phyloP scores from a whole-genome alignment of 2,113 vertebrate genomes.

The Natator depressus region DNA sequence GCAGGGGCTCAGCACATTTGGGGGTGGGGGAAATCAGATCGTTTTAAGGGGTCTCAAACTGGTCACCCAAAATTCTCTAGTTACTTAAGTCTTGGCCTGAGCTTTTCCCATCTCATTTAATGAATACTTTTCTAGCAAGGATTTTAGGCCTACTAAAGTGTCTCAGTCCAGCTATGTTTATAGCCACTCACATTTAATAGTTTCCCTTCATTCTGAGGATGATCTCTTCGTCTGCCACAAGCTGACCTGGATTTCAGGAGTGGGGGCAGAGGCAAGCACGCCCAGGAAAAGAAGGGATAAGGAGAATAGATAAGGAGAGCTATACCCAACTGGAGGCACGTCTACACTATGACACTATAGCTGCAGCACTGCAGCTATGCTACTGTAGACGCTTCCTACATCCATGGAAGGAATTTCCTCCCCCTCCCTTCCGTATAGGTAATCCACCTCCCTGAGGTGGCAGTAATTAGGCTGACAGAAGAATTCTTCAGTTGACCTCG shows the following conservation, averaged over 20 bases:
- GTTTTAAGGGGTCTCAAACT: background rate
- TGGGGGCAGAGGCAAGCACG: background rate
- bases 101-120: background rate
- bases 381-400: too few species aligned
- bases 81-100: background rate
- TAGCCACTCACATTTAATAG: background rate
- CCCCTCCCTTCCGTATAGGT: too few species aligned
- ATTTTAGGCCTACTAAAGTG: background rate
- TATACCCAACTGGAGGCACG: background rate
- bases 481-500: too few species aligned
- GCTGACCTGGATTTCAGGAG: background rate
- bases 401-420: too few species aligned
- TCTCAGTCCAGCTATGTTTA: background rate
- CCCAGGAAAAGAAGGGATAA: background rate
- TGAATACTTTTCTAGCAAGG: background rate
- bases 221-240: background rate
- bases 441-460: too few species aligned
- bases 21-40: background rate
- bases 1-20: background rate
- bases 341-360: background rate
- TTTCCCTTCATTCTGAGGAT: background rate
- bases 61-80: background rate
- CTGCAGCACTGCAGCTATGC: too few species aligned
- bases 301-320: background rate
- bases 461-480: too few species aligned